Conservation (phyloP, 1,140 invertebrate genomes). For the Drepana arcuata region DNA sequence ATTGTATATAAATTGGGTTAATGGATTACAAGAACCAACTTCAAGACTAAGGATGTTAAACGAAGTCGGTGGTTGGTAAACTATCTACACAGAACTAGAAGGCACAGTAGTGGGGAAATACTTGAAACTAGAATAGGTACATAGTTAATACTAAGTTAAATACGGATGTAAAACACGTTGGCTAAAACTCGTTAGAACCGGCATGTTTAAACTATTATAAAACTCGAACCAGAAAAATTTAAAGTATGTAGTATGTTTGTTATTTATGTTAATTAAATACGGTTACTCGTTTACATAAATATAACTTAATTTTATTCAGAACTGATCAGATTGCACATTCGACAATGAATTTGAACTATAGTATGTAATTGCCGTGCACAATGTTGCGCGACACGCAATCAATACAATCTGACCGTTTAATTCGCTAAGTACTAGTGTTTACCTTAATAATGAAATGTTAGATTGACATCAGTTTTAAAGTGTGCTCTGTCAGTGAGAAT, state of each 20-base stretch:
- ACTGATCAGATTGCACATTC: slow-evolving; percentile 38
- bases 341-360: too few species aligned
- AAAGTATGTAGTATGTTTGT: not conserved
- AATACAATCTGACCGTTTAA: slow-evolving; percentile 41
- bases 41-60: too few species aligned
- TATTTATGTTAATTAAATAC: not conserved
- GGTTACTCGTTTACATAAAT: slow-evolving; percentile 24
- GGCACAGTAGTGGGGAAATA: slow-evolving; percentile 61
- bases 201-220: too few species aligned
- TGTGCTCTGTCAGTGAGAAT: too few species aligned
- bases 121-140: too few species aligned
- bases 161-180: too few species aligned
- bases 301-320: slow-evolving; percentile 24
- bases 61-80: slow-evolving; percentile 22
- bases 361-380: too few species aligned
- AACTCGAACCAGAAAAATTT: too few species aligned
- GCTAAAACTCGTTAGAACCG: too few species aligned
- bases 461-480: slow-evolving; percentile 44
- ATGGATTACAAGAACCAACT: not conserved
- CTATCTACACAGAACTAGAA: slow-evolving; percentile 58
- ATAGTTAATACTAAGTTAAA: too few species aligned
- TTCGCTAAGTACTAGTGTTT: too few species aligned
- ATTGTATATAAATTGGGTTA: not conserved
- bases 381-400: not conserved
- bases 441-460: slow-evolving; percentile 37